Base-by-base conservation (phyloP, 2,113 vertebrate species). In the Melanocharis versteri region DNA sequence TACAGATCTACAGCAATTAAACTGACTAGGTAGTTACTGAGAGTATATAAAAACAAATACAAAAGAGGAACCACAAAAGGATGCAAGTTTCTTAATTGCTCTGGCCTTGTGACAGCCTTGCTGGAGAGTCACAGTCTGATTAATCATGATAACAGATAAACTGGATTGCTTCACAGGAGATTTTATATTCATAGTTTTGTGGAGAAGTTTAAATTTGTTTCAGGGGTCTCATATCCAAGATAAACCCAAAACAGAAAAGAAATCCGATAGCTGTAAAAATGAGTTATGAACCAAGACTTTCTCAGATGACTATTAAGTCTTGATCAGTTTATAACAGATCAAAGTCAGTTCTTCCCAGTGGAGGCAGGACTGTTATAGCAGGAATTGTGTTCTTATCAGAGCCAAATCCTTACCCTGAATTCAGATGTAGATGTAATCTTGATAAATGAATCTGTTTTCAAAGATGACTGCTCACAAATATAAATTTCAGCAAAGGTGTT, bases 251-350 rank as follows among this genome's bases (percentile, higher is more conserved):
- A 33, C 40, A 93, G 56, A 93, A 93, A 94, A 88, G 60, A 73
- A 77, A 83, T 80, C 66, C 88, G 48, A 94, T 69, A 93, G 75
- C 66, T 83, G 85, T 93, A 94, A 95, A 95, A 95, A 56, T 75
- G 90, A 89, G 35, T 94, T 96, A 94, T 57, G 79, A 90, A 56
- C 51, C 53, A 89, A 78, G 69, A 53, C 28, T 88, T 95, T 86
- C 69, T 83, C 70, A 66, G 37, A 88, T 60, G 72, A 37, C 60
- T 92, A 86, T 83, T 96, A 90, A 93, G 68, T 65, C 79, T 92
- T 71, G 56, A 92, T 92, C 88, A 90, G 72, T 87, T 92, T 93
- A 83, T 83, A 92, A 93, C 26, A 94, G 90, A 96, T 92, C 83
- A 96, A 94, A 96, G 82, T 37, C 86, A 86, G 40, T 62, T 42